Evolutionary conservation across 2,797 vertebrate species (phyloP).

Genomic region (Heterohyrax brucei): DNA sequence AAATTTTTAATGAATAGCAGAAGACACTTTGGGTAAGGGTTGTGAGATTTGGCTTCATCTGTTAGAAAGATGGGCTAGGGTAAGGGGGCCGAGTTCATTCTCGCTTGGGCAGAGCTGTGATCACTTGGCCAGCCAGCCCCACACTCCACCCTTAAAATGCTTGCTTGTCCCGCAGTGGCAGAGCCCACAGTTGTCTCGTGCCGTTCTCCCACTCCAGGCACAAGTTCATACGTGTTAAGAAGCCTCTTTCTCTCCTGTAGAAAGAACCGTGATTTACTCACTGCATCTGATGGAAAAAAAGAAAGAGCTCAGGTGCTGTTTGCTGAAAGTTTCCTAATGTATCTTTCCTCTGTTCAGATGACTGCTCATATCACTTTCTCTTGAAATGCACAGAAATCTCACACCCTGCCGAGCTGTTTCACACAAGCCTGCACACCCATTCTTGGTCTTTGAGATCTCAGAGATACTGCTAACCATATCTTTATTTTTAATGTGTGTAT

Average conservation of each 20-base stretch:
- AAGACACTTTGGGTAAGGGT: constrained; percentile 1
- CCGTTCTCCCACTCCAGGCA: background rate
- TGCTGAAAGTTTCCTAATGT: background rate
- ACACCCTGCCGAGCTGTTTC: background rate
- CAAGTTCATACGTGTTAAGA: background rate
- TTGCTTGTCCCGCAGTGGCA: background rate
- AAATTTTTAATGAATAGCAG: background rate
- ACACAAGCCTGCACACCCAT: background rate
- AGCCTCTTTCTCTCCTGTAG: background rate
- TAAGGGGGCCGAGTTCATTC: background rate
- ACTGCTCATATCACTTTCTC: background rate
- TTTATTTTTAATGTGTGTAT: background rate
- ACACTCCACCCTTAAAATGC: too few relatives aligned
- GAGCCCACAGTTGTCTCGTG: background rate
- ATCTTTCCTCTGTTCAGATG: constrained; percentile 2
- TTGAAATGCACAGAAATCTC: background rate
- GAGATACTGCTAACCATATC: background rate
- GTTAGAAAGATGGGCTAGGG: constrained; percentile 25
- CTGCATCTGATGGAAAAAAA: background rate
- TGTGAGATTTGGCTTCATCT: background rate
- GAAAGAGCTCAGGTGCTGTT: constrained; percentile 24
- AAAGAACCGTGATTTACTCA: background rate
- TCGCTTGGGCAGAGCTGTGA: background rate
- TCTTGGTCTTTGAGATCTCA: constrained; percentile 39
- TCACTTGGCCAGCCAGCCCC: background rate